These are phyloP conservation scores for Clitarchus hookeri DNA, from an alignment of 2,888 invertebrate species.

Conservation along the genomic window DNA sequence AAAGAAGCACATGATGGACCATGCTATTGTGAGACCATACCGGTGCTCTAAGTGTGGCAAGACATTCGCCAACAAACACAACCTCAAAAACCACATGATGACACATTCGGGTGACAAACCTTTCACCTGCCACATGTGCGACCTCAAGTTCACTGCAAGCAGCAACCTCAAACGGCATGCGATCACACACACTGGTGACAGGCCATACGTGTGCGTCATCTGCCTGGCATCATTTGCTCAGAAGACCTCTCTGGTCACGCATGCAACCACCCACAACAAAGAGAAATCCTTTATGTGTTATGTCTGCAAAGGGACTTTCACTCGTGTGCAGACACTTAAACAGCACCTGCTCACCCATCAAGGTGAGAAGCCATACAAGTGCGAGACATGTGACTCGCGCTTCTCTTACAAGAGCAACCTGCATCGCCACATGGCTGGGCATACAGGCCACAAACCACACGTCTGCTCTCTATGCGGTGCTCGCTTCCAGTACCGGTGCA, in stretches of 20 bases:
- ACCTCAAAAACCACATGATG: neutral
- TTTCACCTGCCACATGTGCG: neutral
- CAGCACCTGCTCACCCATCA: neutral
- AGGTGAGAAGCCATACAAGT: conserved; percentile 3
- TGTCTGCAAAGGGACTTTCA: neutral
- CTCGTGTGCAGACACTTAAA: neutral
- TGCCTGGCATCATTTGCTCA: neutral
- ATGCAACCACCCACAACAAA: neutral
- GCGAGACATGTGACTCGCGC: neutral
- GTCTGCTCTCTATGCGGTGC: neutral
- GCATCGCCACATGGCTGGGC: neutral
- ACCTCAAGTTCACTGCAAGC: neutral
- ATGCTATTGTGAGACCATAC: neutral
- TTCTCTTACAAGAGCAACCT: conserved; percentile 3
- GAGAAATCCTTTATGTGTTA: neutral
- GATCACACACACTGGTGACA: neutral
- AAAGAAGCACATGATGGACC: neutral
- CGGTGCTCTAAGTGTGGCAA: neutral
- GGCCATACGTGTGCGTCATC: neutral
- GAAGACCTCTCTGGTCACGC: neutral
- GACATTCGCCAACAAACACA: neutral
- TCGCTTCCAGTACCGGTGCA: neutral
- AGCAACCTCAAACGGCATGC: neutral
- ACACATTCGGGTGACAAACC: neutral
- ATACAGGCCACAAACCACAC: neutral